Conservation (phyloP, 92 coral and sea anemone species). For the Siderastrea siderea region DNA sequence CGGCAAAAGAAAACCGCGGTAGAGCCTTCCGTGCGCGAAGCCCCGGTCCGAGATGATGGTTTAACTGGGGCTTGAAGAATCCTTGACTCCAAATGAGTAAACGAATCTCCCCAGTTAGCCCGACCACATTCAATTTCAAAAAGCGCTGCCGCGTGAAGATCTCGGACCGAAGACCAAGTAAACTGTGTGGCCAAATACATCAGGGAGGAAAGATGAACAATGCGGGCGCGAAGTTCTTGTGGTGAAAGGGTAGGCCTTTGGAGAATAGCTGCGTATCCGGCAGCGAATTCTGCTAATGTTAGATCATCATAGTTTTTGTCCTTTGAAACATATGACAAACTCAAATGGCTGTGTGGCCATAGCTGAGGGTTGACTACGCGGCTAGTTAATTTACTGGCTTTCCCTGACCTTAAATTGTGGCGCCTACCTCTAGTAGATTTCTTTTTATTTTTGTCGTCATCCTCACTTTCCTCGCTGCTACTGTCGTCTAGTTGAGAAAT, state of each 20-base stretch:
- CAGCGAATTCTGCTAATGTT: conserved; percentile 16
- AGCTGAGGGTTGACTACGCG: conserved; percentile 15
- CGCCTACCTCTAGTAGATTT: conserved; percentile 9
- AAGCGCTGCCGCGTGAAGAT: conserved; percentile 7
- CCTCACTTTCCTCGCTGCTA: neutral
- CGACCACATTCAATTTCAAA: too few relatives aligned
- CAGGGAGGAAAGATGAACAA: conserved; percentile 5
- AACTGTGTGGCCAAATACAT: neutral
- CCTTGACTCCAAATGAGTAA: too few relatives aligned
- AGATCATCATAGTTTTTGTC: conserved; percentile 2
- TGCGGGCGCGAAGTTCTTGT: conserved; percentile 8
- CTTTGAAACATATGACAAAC: conserved; percentile 10
- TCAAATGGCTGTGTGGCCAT: neutral
- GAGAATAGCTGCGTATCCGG: neutral
- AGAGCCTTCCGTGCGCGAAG: too few relatives aligned
- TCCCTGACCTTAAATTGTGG: conserved; percentile 12
- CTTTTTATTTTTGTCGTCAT: neutral
- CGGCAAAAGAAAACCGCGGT: too few relatives aligned
- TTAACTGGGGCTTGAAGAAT: too few relatives aligned
- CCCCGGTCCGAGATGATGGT: too few relatives aligned
- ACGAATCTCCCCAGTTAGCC: too few relatives aligned
- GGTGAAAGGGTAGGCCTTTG: neutral
- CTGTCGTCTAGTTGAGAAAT: conserved; percentile 4
- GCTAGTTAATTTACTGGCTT: conserved; percentile 13
- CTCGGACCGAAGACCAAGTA: conserved; percentile 13